These are phyloP conservation scores for Ciconia boyciana DNA, from an alignment of 2,113 vertebrate genomes.

Conservation along the genomic window DNA sequence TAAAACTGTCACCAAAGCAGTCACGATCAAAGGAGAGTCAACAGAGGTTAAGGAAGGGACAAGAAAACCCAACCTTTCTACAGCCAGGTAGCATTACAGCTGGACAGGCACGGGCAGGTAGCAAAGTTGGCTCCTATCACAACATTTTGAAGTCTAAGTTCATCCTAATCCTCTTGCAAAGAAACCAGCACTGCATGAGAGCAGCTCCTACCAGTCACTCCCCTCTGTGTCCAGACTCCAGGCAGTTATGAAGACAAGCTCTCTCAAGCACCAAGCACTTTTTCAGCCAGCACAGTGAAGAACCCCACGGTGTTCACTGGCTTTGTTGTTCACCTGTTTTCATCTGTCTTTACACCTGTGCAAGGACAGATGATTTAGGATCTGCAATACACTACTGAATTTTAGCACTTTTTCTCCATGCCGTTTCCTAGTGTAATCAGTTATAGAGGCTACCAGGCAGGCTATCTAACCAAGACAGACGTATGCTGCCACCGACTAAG, in stretches of 20 bases:
- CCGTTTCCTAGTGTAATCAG: background rate
- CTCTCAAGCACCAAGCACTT: background rate
- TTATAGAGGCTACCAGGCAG: background rate
- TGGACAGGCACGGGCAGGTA: background rate
- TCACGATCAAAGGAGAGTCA: accelerated
- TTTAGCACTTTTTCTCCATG: background rate
- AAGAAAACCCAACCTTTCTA: background rate
- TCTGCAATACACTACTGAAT: background rate
- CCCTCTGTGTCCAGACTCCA: background rate
- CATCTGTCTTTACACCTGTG: background rate
- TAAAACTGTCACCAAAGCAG: background rate
- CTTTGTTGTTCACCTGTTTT: background rate
- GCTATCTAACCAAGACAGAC: background rate
- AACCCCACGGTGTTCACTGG: accelerated
- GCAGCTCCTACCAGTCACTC: background rate
- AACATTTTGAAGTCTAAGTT: background rate
- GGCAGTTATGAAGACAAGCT: background rate
- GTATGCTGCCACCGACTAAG: background rate
- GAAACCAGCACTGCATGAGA: background rate
- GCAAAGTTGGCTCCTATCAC: background rate
- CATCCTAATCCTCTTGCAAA: background rate
- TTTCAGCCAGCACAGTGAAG: background rate
- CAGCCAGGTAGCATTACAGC: background rate
- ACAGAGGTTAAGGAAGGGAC: background rate
- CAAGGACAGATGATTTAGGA: background rate